A percentile compares a stretch with the other conserved stretches of the same genome.
phyloP scores from a whole-genome alignment of 1,140 invertebrate species.

The Euglossa dilemma region DNA sequence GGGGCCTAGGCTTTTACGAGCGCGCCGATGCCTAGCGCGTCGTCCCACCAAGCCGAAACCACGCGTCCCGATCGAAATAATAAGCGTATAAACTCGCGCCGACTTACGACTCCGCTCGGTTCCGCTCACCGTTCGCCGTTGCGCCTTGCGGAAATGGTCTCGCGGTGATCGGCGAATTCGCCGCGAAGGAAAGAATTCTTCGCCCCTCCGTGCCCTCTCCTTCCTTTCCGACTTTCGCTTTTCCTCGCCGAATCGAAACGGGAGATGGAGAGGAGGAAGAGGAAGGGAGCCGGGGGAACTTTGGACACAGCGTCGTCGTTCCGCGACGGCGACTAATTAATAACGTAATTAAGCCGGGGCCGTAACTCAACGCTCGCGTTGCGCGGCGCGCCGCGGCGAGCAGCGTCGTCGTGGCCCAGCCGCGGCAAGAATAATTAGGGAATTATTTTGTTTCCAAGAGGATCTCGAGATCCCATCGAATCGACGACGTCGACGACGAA shows the following conservation, averaged over 20 bases:
- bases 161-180: no score
- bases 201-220: background rate
- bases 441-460: slow-evolving; percentile 75
- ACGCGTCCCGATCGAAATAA: slow-evolving; percentile 64
- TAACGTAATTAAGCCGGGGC: slow-evolving; percentile 74
- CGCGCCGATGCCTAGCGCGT: slow-evolving; percentile 46
- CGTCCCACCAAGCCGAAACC: slow-evolving; percentile 19
- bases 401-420: slow-evolving; percentile 1
- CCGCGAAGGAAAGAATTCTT: no score
- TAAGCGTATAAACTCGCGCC: no score
- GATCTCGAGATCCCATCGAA: slow-evolving; percentile 71
- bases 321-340: slow-evolving; percentile 67
- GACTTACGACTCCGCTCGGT: no score
- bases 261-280: background rate
- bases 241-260: background rate
- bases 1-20: slow-evolving; percentile 66
- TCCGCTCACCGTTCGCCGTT: no score
- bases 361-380: slow-evolving; percentile 63
- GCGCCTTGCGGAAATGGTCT: no score
- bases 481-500: background rate
- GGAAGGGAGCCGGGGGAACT: background rate
- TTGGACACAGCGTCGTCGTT: background rate
- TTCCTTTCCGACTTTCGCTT: background rate
- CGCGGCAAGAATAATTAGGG: slow-evolving; percentile 74
- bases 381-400: background rate